Percentiles rank a stretch among this genome's conserved stretches.
Evolutionary conservation across 1,140 invertebrate genomes (phyloP).

Genomic region (Cydia strobilella): DNA sequence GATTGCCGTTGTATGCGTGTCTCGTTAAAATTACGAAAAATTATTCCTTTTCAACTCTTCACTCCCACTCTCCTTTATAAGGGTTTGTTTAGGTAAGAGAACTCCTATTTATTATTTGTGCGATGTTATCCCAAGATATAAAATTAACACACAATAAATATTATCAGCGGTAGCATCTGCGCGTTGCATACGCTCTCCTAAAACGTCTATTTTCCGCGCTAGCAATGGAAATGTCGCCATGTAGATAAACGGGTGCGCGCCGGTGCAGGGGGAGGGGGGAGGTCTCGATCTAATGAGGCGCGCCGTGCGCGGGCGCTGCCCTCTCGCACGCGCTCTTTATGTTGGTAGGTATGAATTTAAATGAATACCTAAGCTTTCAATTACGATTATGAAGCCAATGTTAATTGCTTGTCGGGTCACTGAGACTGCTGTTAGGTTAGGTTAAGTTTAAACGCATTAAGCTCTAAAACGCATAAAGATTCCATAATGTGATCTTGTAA

Average conservation of each 20-base stretch:
- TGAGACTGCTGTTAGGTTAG: neutral
- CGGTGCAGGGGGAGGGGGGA: slow-evolving; percentile 41
- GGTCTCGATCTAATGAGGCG: slow-evolving; percentile 64
- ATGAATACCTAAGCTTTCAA: slow-evolving; percentile 64
- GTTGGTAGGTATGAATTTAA: slow-evolving; percentile 64
- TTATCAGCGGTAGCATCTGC: slow-evolving; percentile 57
- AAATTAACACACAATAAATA: slow-evolving; percentile 75
- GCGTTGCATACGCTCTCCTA: slow-evolving; percentile 51
- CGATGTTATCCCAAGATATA: slow-evolving; percentile 44
- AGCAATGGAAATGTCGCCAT: slow-evolving; percentile 67
- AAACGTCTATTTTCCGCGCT: slow-evolving; percentile 65
- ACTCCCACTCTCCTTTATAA: neutral
- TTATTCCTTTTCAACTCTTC: neutral
- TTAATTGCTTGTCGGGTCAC: slow-evolving; percentile 12
- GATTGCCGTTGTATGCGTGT: neutral
- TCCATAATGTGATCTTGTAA: neutral
- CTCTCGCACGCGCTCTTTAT: slow-evolving; percentile 60
- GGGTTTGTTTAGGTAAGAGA: neutral
- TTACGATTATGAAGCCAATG: slow-evolving; percentile 41
- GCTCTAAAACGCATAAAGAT: neutral
- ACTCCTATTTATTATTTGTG: neutral
- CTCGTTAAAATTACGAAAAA: neutral
- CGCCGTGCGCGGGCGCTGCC: slow-evolving; percentile 60
- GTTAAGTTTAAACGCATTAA: neutral
- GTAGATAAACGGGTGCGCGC: slow-evolving; percentile 63